A percentile compares a stretch with the other conserved stretches of the same genome.
Evolutionary conservation across 2,797 vertebrate genomes (phyloP).

Genomic region (Propithecus deckenii): DNA sequence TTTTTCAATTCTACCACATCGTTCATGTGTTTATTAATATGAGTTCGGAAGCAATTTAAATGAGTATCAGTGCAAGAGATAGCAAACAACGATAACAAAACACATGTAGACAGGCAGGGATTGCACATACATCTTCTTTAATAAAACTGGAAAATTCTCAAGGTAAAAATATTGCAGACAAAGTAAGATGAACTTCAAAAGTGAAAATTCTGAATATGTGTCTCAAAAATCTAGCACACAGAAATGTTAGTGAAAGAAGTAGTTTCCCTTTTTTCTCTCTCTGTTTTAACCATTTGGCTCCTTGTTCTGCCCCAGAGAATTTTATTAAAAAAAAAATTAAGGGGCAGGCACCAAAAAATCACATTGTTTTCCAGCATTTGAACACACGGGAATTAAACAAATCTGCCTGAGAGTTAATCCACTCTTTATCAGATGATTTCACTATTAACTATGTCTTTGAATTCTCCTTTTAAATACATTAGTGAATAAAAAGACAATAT

Average conservation of each 20-base stretch:
- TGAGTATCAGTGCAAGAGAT: background rate
- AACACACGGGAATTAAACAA: conserved; percentile 11
- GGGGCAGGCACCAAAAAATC: background rate
- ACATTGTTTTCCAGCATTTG: background rate
- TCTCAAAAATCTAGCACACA: background rate
- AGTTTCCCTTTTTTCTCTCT: background rate
- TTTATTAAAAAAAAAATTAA: background rate
- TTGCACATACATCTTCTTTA: background rate
- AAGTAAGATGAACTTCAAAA: background rate
- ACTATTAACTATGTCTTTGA: conserved; percentile 54
- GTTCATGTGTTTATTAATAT: background rate
- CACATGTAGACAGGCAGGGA: background rate
- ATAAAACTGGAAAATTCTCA: conserved; percentile 5
- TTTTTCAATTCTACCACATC: background rate
- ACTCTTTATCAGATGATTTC: conserved; percentile 48
- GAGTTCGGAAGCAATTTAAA: conserved; percentile 27
- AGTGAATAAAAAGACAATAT: conserved; percentile 37
- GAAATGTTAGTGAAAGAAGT: background rate
- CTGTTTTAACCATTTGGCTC: background rate
- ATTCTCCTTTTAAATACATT: conserved; percentile 38
- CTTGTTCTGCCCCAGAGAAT: background rate
- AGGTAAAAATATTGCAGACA: background rate
- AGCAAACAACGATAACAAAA: background rate
- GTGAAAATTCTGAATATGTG: background rate
- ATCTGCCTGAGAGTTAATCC: background rate